These are phyloP conservation scores for Oligia strigilis DNA, from an alignment of 2,888 invertebrate species.

Conservation along the genomic window DNA sequence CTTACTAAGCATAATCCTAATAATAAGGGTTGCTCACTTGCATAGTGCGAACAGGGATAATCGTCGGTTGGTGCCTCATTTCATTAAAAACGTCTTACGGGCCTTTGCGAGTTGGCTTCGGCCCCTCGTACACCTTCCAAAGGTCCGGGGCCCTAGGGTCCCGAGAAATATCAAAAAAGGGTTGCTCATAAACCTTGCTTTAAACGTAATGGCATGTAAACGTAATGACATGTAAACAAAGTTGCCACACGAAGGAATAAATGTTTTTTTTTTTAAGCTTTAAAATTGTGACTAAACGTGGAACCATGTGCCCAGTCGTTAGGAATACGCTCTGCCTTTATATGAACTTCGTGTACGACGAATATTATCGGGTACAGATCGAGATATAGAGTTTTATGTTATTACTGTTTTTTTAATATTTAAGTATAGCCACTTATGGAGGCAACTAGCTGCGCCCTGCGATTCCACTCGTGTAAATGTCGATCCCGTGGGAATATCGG, in stretches of 20 bases:
- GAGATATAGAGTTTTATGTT: not conserved
- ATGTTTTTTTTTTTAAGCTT: not conserved
- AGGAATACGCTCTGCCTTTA: not conserved
- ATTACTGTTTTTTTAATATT: not conserved
- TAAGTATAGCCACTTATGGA: not conserved
- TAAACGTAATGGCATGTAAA: not conserved
- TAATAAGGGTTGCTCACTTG: not conserved
- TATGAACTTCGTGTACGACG: not conserved
- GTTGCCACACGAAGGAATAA: not conserved
- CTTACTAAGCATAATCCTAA: not conserved
- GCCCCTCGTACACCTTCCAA: too few species aligned
- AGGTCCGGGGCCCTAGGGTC: too few species aligned
- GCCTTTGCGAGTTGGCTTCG: too few species aligned
- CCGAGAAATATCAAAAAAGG: too few species aligned
- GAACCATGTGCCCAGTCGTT: too few species aligned
- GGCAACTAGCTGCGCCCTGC: not conserved
- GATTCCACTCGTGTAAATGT: too few species aligned
- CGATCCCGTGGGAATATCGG: too few species aligned
- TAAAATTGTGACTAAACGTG: not conserved
- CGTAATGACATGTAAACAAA: not conserved
- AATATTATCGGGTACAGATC: not conserved
- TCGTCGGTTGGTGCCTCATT: too few species aligned
- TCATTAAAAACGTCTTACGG: too few species aligned
- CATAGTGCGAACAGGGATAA: too few species aligned
- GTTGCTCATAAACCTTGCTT: not conserved